Percentiles rank a stretch among this genome's conserved stretches.
phyloP scores from a whole-genome alignment of 1,140 invertebrate genomes.

The Plectrocnemia conspersa region DNA sequence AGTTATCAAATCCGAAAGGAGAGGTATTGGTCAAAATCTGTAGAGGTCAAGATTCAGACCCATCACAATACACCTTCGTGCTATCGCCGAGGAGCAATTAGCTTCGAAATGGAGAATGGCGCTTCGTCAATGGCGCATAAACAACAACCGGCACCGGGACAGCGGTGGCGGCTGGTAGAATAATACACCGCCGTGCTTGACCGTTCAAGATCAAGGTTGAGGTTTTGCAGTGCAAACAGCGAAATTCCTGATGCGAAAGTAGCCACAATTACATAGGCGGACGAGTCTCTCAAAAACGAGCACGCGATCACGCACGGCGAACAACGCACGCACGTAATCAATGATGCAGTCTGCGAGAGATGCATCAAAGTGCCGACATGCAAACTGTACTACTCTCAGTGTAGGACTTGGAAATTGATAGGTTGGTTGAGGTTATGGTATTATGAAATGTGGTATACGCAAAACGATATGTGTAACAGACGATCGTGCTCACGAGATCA shows the following conservation, averaged over 20 bases:
- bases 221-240: not conserved
- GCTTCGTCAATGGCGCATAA: conserved; percentile 6
- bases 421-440: no score
- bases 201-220: conserved; percentile 2
- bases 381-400: no score
- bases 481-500: no score
- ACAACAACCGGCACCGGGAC: conserved; percentile 2
- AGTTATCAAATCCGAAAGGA: no score
- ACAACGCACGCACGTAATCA: conserved; percentile 5
- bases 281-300: not conserved
- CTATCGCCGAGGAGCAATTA: no score
- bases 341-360: not conserved
- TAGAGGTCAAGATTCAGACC: no score
- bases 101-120: no score
- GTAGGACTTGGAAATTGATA: no score
- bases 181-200: not conserved
- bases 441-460: no score
- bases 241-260: conserved; percentile 4
- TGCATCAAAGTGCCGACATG: conserved; percentile 3
- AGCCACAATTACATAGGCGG: not conserved
- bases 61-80: no score
- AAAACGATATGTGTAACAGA: no score
- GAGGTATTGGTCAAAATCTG: no score
- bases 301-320: not conserved
- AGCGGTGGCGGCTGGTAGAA: not conserved